Percentiles rank a stretch among this genome's conserved stretches.
phyloP scores from a whole-genome alignment of 2,113 vertebrate species.

The Indicator maculatus region DNA sequence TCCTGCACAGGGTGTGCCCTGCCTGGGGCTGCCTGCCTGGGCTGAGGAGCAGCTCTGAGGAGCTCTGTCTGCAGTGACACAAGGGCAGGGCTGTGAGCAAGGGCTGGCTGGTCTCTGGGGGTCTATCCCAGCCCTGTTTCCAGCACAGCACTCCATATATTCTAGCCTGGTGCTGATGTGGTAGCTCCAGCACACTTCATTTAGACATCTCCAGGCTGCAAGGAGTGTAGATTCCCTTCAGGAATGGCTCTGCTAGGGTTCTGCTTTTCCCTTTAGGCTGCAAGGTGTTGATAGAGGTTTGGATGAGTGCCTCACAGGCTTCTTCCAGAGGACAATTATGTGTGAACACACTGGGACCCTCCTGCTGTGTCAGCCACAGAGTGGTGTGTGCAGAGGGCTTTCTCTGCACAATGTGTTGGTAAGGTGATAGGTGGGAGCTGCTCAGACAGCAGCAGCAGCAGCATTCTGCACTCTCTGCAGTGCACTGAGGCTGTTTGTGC shows the following conservation, averaged over 20 bases:
- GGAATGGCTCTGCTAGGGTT: slow-evolving; percentile 56
- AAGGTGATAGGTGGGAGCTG: slow-evolving; percentile 60
- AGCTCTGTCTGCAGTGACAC: background rate
- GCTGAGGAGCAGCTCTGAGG: background rate
- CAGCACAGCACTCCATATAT: background rate
- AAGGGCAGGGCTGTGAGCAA: background rate
- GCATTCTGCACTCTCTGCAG: slow-evolving; percentile 28
- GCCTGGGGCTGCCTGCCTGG: background rate
- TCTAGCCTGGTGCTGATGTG: background rate
- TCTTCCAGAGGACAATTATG: slow-evolving; percentile 75
- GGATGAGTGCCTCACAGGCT: slow-evolving; percentile 76
- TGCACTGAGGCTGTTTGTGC: slow-evolving; percentile 16
- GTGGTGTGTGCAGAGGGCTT: slow-evolving; percentile 79
- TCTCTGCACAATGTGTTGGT: slow-evolving; percentile 78
- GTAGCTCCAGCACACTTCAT: background rate
- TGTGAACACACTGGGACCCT: slow-evolving; percentile 80
- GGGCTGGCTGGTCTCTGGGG: background rate
- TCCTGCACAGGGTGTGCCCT: background rate
- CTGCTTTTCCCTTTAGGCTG: slow-evolving; percentile 64
- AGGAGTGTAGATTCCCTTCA: slow-evolving; percentile 4
- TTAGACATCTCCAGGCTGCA: background rate
- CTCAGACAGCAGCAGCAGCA: background rate
- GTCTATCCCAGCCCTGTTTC: background rate
- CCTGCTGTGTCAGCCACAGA: slow-evolving; percentile 78
- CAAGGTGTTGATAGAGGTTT: slow-evolving; percentile 60